Conservation (phyloP, 2,888 invertebrate genomes). For the Lingula anatina region DNA sequence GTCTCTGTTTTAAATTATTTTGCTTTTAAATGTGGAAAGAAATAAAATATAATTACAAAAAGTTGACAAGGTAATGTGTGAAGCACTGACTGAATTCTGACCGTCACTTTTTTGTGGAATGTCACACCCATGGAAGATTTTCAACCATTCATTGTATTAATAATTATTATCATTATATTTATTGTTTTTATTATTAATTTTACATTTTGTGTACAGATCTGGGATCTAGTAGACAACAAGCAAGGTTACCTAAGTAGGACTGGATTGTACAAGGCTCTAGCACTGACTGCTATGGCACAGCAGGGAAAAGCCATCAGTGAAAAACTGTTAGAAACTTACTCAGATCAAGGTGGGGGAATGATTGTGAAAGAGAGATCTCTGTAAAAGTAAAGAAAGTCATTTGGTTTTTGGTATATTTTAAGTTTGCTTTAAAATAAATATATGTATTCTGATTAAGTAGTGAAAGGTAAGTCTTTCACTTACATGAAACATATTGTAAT, state of each 20-base stretch:
- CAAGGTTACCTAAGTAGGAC: constrained; percentile 45
- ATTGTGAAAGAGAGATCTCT: too few species aligned
- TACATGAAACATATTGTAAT: too few species aligned
- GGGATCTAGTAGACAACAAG: constrained; percentile 49
- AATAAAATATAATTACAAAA: too few species aligned
- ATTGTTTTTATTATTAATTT: constrained; percentile 10
- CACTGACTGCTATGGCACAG: constrained; percentile 51
- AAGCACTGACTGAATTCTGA: too few species aligned
- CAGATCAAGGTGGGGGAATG: constrained; percentile 41
- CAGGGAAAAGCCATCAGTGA: constrained; percentile 51
- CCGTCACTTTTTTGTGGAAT: too few species aligned
- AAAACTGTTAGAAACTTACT: constrained; percentile 47
- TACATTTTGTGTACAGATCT: constrained; percentile 40
- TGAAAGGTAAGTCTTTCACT: too few species aligned
- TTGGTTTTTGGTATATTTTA: background rate
- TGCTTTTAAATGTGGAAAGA: too few species aligned
- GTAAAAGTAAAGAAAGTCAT: background rate
- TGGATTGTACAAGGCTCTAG: constrained; percentile 52
- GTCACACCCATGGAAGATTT: too few species aligned
- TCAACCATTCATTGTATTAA: too few species aligned
- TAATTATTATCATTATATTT: background rate
- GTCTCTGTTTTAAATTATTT: too few species aligned
- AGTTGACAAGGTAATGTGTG: too few species aligned
- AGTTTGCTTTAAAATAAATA: constrained; percentile 3
- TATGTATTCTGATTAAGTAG: too few species aligned